Evolutionary conservation across 2,797 vertebrate genomes (phyloP), one percentile per base, ranked within the genome.

Genomic region (Sylvia borin): DNA sequence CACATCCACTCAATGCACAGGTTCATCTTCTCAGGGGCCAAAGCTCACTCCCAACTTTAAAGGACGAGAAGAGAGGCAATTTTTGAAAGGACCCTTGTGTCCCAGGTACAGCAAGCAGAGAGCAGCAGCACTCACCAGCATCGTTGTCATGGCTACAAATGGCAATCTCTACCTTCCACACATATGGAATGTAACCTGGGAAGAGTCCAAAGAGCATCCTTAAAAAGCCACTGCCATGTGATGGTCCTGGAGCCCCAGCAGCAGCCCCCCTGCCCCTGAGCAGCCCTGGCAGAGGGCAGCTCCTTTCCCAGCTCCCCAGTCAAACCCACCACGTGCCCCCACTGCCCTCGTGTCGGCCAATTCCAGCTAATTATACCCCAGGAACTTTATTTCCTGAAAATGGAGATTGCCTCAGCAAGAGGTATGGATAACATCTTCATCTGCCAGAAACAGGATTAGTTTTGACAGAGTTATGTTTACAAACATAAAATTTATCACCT

Each of bases 381-480:
- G 95, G 96, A 97, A 60, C 72, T 82, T 98, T 98, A 98, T 98
- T 98, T 97, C 88, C 97, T 96, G 97, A 98, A 98, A 98, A 97
- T 50, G 47, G 93, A 67, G 90, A 54, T 95, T 96, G 91, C 97
- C 95, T 95, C 95, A 97, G 97, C 96, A 96, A 97, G 96, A 73
- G 78, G 78, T 40, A 93, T 21, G 96, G 93, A 97, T 98, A 98
- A 98, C 97, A 97, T 98, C 96, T 96, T 97, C 98, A 98, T 98
- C 96, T 98, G 98, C 98, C 97, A 98, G 97, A 97, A 97, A 97
- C 98, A 89, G 82, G 95, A 96, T 95, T 95, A 80, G 62, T 92
- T 94, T 97, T 98, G 98, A 98, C 98, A 98, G 98, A 98, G 97
- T 97, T 98, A 95, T 98, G 97, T 98, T 97, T 96, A 98, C 97